Evolutionary conservation across 1,140 invertebrate genomes (phyloP), one percentile per base, ranked within the genome.

Genomic region (Prorops nasuta): DNA sequence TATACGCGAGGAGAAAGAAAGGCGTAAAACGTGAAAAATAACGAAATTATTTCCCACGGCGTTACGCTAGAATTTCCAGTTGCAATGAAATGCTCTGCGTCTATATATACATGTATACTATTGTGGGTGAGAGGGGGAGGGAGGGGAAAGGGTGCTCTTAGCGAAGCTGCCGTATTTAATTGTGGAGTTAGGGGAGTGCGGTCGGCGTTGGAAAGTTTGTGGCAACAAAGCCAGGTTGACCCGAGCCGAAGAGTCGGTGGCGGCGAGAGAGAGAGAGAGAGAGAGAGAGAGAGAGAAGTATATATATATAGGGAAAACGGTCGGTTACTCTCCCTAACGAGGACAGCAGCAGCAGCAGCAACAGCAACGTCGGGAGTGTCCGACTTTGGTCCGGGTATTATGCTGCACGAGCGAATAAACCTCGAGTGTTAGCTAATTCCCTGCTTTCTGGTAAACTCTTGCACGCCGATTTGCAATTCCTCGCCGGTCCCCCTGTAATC

Each of bases 401-500:
- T 66, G 64, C 66, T 61, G 53, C 59, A 53, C 60, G 62, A 60
- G 59, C 60, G 65, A 63, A 64, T 64, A 67, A 67, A 56, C 64
- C 58, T 45, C 60, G 51, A 63, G 52, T 63, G 60, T 67, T 66
- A 54, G 61, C 44, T 51, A 64, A 66, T 58, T 63, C 61, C 58
- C 56, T 56, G 56, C 64, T 61, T 60, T 55, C 61, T 53, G 63
- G 62, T 53, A 65, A 68, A 62, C 63, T 62, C 58, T n/a, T n/a
- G n/a, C n/a, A n/a, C n/a, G n/a, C n/a, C n/a, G n/a, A n/a, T n/a
- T n/a, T n/a, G n/a, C n/a, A n/a, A n/a, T n/a, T n/a, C n/a, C n/a
- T n/a, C n/a, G n/a, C n/a, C n/a, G n/a, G n/a, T n/a, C n/a, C 59
- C 58, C 58, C 55, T 60, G 63, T 68, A 64, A 68, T 68, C 67